Percentiles rank a stretch among this genome's conserved stretches.
Evolutionary conservation across 2,113 vertebrate species (phyloP).

Genomic region (Alouatta palliata): DNA sequence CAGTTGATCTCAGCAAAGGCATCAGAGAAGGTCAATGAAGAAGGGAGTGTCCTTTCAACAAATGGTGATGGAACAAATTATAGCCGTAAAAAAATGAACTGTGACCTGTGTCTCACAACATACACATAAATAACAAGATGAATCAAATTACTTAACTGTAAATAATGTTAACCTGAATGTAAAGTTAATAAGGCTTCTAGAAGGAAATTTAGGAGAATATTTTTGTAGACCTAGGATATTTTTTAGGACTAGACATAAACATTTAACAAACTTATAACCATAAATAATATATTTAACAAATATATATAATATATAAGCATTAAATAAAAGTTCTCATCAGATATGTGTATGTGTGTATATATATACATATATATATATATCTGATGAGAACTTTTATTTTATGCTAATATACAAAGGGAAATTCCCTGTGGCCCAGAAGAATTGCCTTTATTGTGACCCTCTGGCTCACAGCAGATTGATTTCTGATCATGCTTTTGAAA

Average conservation of each 20-base stretch:
- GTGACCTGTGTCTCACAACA: background rate
- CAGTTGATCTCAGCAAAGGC: background rate
- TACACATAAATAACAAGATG: background rate
- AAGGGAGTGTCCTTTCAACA: background rate
- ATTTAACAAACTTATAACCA: background rate
- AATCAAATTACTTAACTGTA: background rate
- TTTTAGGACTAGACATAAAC: background rate
- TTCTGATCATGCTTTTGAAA: background rate
- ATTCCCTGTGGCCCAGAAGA: conserved; percentile 74
- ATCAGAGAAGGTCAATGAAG: background rate
- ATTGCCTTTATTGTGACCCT: background rate
- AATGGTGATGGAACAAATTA: background rate
- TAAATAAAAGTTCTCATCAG: too few relatives aligned
- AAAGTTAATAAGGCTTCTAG: background rate
- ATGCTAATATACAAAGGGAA: conserved; percentile 61
- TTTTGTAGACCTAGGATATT: background rate
- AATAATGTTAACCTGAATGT: background rate
- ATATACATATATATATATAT: background rate
- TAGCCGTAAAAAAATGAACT: background rate
- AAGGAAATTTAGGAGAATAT: background rate
- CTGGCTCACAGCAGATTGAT: background rate
- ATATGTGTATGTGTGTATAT: too few relatives aligned
- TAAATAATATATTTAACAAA: background rate
- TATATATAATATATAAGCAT: too few relatives aligned
- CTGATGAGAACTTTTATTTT: background rate